Conservation (phyloP, 2,888 invertebrate species). For the Trichogramma dendrolimi region DNA sequence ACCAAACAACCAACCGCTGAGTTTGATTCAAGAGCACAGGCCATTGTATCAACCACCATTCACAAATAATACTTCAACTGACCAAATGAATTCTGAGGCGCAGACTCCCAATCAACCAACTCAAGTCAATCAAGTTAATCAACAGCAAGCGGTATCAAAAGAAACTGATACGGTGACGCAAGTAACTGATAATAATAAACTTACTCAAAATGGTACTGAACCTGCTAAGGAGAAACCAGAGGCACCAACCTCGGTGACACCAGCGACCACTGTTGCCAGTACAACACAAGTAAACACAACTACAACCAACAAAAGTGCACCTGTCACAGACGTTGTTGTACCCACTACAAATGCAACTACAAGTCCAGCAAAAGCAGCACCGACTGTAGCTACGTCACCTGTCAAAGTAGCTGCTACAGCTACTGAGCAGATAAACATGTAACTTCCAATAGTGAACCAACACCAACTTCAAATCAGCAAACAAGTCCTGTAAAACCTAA, state of each 20-base stretch:
- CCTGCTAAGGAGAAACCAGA: slow-evolving; percentile 15
- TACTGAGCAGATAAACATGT: slow-evolving; percentile 1
- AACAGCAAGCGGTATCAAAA: not conserved
- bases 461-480: not conserved
- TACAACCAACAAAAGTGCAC: not conserved
- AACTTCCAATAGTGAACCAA: slow-evolving; percentile 18
- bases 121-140: not conserved
- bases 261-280: not conserved
- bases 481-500: not conserved
- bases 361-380: not conserved
- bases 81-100: slow-evolving; percentile 18
- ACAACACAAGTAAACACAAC: slow-evolving; percentile 1
- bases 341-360: slow-evolving; percentile 15
- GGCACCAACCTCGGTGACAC: not conserved
- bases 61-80: slow-evolving; percentile 33
- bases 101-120: not conserved
- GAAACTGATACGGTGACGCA: too few species aligned
- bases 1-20: slow-evolving; percentile 46
- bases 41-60: slow-evolving; percentile 42
- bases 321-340: slow-evolving; percentile 1
- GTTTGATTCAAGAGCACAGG: slow-evolving; percentile 50
- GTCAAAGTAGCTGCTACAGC: not conserved
- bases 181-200: slow-evolving; percentile 18
- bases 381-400: not conserved
- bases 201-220: slow-evolving; percentile 28